Base-by-base conservation (phyloP, 2,888 invertebrate species). In the Anagyrus pseudococci region DNA sequence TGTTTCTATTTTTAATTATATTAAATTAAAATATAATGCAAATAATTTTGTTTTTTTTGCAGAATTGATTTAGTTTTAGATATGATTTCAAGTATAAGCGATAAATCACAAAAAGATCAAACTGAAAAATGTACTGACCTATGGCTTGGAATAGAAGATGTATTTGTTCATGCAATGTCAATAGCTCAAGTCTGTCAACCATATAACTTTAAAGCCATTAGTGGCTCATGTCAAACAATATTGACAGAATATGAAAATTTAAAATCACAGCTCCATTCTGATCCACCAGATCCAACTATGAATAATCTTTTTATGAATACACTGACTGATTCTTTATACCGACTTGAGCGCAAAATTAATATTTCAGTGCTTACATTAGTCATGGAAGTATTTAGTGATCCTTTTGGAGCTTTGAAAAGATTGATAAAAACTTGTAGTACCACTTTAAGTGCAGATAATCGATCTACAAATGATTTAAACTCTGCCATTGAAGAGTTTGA, bases 301-400 rank as follows among this genome's bases (percentile, higher is more conserved):
- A 83, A 84, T 7, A 86, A 85, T 75, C 82, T 89, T 2, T 83
- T 86, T 33, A 83, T 85, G 62, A 86, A 88, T 72, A 85, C 85
- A 1, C 77, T 87, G 52, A 87, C 83, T 70, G 86, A 88, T 72
- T 85, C 87, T 15, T 76, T 90, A 1, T 88, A 88, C 75, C 82
- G 83, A 10, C 74, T 89, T 50, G 90, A 90, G 75, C 85, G 86
- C 2, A 87, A 86, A 74, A 87, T 89, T 7, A 89, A 89, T 70
- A 84, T 85, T 13, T 86, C 88, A 2, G 82, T 89, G 56, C 75
- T 90, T 22, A 84, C 85, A 37, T 75, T 89, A 48, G 83, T 87
- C 3, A 77, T 85, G 72, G 83, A 84, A 68, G 82, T 82, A 4
- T 80, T 80, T 53, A 75, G 76, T 67, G 75, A 79, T 68, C 76